phyloP scores from a whole-genome alignment of 2,113 vertebrate genomes.

The Heterocephalus glaber region DNA sequence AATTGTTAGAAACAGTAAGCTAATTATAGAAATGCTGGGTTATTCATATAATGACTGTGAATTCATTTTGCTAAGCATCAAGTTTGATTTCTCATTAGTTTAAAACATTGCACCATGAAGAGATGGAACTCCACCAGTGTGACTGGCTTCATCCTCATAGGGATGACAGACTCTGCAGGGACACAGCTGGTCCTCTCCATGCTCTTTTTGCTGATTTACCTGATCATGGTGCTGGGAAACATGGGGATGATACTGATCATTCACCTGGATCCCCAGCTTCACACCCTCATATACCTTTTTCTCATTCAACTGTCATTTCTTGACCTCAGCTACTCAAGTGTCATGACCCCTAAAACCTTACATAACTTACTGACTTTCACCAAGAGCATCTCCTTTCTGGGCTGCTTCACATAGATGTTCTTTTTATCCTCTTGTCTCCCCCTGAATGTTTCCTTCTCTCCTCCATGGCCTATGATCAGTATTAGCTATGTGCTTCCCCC shows the following conservation, averaged over 20 bases:
- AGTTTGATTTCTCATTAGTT: background rate
- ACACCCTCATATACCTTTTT: constrained; percentile 63
- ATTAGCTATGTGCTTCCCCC: constrained; percentile 44
- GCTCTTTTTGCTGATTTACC: constrained; percentile 58
- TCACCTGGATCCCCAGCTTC: background rate
- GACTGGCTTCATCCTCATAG: background rate
- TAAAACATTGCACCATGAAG: background rate
- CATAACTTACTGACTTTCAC: background rate
- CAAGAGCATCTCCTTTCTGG: background rate
- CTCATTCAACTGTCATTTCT: constrained; percentile 59
- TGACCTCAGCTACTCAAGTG: constrained; percentile 20
- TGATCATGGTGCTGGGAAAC: constrained; percentile 42
- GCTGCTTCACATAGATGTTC: constrained; percentile 12
- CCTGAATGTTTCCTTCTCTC: constrained; percentile 30
- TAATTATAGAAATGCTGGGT: background rate
- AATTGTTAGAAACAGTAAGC: background rate
- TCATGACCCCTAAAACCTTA: constrained; percentile 61
- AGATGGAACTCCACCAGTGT: background rate
- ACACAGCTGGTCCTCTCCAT: background rate
- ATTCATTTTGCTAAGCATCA: background rate
- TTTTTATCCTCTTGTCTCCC: background rate
- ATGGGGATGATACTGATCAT: background rate
- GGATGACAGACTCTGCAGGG: background rate
- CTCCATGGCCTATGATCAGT: constrained; percentile 46
- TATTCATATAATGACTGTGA: background rate